A percentile compares a stretch with the other conserved stretches of the same genome.
Evolutionary conservation across 2,888 invertebrate genomes (phyloP).

Genomic region (Orchestes rusci): DNA sequence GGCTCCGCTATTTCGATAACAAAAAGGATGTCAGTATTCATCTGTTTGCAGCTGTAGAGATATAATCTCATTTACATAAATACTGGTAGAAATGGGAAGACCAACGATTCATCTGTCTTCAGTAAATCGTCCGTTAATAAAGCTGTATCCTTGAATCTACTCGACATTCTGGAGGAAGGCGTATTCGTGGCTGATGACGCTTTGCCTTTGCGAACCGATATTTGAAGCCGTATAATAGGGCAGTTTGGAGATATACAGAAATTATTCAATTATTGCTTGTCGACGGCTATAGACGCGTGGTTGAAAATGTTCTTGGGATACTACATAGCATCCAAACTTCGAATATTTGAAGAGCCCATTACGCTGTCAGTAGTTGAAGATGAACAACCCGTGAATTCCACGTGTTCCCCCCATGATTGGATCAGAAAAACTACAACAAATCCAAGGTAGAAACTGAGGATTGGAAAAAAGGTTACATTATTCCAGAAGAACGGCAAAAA

Average conservation of each 20-base stretch:
- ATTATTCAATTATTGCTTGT: background rate
- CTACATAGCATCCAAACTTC: background rate
- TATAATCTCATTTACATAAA: background rate
- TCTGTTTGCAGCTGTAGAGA: conserved; percentile 1
- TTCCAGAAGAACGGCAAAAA: too few relatives aligned
- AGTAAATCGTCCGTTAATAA: background rate
- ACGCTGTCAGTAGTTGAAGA: background rate
- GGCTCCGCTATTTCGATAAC: conserved; percentile 4
- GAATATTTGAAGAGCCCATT: conserved; percentile 1
- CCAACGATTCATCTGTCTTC: background rate
- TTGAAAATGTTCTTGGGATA: background rate
- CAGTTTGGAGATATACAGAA: background rate
- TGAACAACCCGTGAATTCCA: background rate
- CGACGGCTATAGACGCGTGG: background rate
- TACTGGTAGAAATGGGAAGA: background rate
- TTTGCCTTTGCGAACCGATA: conserved; percentile 3
- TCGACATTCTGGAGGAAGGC: conserved; percentile 1
- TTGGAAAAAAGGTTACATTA: background rate
- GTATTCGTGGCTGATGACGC: conserved; percentile 1
- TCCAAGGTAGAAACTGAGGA: background rate
- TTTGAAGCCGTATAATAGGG: conserved; percentile 4
- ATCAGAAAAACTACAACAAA: too few relatives aligned
- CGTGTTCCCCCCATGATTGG: background rate
- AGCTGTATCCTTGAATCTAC: background rate
- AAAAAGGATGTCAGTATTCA: background rate